Base-by-base conservation (phyloP, 2,113 vertebrate genomes). In the Xerus inauris region DNA sequence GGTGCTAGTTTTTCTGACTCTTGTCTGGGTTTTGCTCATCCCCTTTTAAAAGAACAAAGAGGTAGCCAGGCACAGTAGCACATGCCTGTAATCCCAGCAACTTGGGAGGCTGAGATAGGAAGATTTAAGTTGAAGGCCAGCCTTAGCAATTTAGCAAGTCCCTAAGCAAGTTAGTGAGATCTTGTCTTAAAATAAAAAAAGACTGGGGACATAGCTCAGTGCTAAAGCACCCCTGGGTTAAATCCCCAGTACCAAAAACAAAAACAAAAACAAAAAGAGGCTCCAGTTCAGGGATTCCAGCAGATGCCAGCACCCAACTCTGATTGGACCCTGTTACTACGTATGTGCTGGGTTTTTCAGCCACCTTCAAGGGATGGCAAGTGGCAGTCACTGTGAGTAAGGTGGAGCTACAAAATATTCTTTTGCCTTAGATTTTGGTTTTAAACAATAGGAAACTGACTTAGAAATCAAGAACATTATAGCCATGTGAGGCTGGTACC, bases 201-300 rank as follows among this genome's bases (percentile, higher is more conserved):
- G 49, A 13, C 49, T 49, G 12, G 2, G 2, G 49, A 13, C 14
- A 13, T 49, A 13, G 49, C 49, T 49, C 49, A 49, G 49, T 49
- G 49, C 11, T 49, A 49, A 13, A 49, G 49, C 13, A 0, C 49
- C 14, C 13, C 49, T 49, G 49, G 49, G 49, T 49, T 49, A 11
- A 13, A 49, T 49, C 49, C 49, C 14, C 12, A 14, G 49, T 13
- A 49, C 49, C n/a, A n/a, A n/a, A n/a, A n/a, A n/a, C n/a, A n/a
- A 10, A 49, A 49, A 49, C 2, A 49, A 49, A 49, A 49, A 49
- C 11, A 49, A 49, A 57, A 20, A 57, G 72, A 26, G 12, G 64
- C n/a, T 87, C 16, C 3, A 0, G 64, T 2, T 22, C 10, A 19
- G 71, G 69, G 54, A 19, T 73, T 14, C 11, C 9, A 0, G 32